Base-by-base conservation (phyloP, 1,140 invertebrate genomes). In the Brachionus angularis region DNA sequence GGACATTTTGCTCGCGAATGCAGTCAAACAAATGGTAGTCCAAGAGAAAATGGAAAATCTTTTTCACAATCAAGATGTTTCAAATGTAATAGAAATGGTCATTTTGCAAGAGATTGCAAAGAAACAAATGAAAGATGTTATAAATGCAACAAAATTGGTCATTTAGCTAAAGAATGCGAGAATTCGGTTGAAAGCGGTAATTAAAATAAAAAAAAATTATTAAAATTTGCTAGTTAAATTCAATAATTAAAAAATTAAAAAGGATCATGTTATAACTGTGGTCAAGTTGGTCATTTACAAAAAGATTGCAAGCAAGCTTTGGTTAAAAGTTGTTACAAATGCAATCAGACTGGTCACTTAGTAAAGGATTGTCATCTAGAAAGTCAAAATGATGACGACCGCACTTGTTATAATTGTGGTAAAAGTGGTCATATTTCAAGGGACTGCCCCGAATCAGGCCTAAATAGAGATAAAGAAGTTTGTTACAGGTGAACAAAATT, bases 1-100 rank as follows among this genome's bases (percentile, higher is more conserved):
- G 92, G 91, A 47, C 91, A 94, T 82, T 93, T 93, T 80, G 91
- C 91, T 74, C 86, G 91, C 73, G 90, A 93, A 75, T 94, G 91
- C 84, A 72, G 73, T 46, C 75, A 76, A 71, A 16, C 33, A 8
- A 21, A 31, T 29, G 49, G 34, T 4, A 55, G 34, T 67, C 62
- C 42, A 14, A 27, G 25, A 67, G 62, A 67, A 34, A 47, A 25
- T 12, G 29, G 14, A 27, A 12, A 27, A 31, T 7, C 49, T 12
- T 18, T 10, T 12, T 10, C 4, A 7, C 5, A 8, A 31, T 21
- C 27, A 7, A 67, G 82, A 76, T 83, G 82, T 74, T 83, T 78
- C 75, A 80, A 79, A 73, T 83, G 82, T 73, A 80, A 82, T 73
- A 75, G 79, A 70, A 70, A 74, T 69, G 82, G 82, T 29, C 82